These are phyloP conservation scores for Burhinus oedicnemus DNA, from an alignment of 2,113 vertebrate genomes.

Conservation along the genomic window DNA sequence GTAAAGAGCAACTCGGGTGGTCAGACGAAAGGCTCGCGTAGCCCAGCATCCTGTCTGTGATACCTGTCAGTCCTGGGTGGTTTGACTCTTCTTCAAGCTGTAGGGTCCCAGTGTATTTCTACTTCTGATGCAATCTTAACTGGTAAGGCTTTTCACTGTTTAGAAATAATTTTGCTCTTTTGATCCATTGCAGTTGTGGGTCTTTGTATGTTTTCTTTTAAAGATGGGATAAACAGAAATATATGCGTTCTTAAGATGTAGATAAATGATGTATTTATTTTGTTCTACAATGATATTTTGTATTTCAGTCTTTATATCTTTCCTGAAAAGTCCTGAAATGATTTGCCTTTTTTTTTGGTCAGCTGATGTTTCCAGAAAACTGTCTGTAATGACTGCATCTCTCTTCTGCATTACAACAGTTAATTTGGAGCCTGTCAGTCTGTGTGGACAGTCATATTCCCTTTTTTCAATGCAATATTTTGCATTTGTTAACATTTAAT, in stretches of 20 bases:
- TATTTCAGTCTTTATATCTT: background rate
- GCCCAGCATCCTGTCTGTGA: background rate
- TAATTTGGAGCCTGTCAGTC: slow-evolving; percentile 18
- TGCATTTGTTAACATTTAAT: slow-evolving; percentile 50
- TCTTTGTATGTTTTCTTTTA: background rate
- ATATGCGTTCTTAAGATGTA: background rate
- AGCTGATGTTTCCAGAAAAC: background rate
- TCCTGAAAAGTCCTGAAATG: background rate
- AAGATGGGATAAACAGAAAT: background rate
- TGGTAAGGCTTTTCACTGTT: background rate
- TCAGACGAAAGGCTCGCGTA: accelerated
- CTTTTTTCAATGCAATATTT: background rate
- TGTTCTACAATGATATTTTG: background rate
- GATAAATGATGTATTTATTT: background rate
- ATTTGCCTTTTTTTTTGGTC: background rate
- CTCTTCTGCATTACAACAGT: background rate
- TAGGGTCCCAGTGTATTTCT: background rate
- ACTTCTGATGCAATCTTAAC: background rate
- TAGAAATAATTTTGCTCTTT: background rate
- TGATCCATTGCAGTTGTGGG: background rate
- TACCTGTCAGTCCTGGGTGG: background rate
- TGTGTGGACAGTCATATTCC: background rate
- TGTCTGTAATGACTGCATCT: background rate
- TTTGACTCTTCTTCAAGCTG: background rate
- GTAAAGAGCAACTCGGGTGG: background rate